These are phyloP conservation scores for Zingel zingel DNA, from an alignment of 2,113 vertebrate genomes.

Conservation along the genomic window DNA sequence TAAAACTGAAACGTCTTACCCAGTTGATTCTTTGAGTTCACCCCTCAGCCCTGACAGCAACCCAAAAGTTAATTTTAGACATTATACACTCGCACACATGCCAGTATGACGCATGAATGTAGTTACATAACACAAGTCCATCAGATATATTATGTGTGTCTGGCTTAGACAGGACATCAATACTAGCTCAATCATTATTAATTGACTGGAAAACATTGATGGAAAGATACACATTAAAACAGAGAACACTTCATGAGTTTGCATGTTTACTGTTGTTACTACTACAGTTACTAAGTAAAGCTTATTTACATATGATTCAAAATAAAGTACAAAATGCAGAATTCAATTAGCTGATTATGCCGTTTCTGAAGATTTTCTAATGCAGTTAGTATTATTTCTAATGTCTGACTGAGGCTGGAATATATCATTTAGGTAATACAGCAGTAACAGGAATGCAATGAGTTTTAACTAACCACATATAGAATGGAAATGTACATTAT, in stretches of 20 bases:
- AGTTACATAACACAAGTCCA: conserved; percentile 37
- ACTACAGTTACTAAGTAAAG: too few relatives aligned
- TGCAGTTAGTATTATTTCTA: background rate
- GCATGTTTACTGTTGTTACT: background rate
- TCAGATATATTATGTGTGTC: background rate
- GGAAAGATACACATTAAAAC: background rate
- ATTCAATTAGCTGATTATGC: background rate
- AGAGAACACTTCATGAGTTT: too few relatives aligned
- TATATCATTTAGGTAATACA: conserved; percentile 24
- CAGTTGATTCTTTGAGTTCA: conserved; percentile 8
- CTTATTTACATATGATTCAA: background rate
- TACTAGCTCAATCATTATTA: background rate
- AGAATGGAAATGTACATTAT: conserved; percentile 43
- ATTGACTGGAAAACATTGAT: background rate
- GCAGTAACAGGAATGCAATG: conserved; percentile 14
- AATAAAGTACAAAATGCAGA: background rate
- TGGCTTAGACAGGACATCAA: conserved; percentile 11
- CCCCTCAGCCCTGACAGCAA: background rate
- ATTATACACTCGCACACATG: background rate
- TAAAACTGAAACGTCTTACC: conserved; percentile 9
- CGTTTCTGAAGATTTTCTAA: background rate
- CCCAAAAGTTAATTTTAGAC: conserved; percentile 43
- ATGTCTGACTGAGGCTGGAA: background rate
- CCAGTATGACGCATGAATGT: conserved; percentile 14
- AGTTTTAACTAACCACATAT: conserved; percentile 22